Percentiles rank a stretch among this genome's conserved stretches.
Evolutionary conservation across 2,113 vertebrate species (phyloP).

Genomic region (Tragelaphus buxtoni): DNA sequence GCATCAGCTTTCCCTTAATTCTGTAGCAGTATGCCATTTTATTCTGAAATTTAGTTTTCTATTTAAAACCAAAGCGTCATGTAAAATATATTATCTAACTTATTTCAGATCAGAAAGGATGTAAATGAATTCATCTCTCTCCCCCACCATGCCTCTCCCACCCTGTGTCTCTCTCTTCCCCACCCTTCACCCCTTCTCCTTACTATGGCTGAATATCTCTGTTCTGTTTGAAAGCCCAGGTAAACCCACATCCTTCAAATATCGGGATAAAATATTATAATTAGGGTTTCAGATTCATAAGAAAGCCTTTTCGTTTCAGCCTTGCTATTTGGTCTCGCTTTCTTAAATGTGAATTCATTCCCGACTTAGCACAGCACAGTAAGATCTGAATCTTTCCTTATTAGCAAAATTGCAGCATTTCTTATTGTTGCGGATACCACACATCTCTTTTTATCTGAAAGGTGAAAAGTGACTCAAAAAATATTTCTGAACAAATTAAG

Average conservation of each 20-base stretch:
- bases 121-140: background rate
- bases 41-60: background rate
- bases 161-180: fast-evolving
- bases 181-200: too few relatives aligned
- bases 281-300: background rate
- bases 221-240: background rate
- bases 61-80: background rate
- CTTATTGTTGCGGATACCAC: background rate
- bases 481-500: background rate
- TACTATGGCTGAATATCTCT: background rate
- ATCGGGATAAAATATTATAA: background rate
- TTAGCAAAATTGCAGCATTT: background rate
- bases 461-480: background rate
- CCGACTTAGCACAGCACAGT: background rate
- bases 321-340: background rate
- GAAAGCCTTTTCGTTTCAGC: background rate
- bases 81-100: background rate
- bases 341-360: background rate
- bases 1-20: background rate
- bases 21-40: background rate
- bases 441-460: background rate
- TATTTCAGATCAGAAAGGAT: background rate
- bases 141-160: background rate
- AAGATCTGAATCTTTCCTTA: background rate
- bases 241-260: background rate